Base-by-base conservation (phyloP, 2,113 vertebrate species). In the Shinisaurus crocodilurus region DNA sequence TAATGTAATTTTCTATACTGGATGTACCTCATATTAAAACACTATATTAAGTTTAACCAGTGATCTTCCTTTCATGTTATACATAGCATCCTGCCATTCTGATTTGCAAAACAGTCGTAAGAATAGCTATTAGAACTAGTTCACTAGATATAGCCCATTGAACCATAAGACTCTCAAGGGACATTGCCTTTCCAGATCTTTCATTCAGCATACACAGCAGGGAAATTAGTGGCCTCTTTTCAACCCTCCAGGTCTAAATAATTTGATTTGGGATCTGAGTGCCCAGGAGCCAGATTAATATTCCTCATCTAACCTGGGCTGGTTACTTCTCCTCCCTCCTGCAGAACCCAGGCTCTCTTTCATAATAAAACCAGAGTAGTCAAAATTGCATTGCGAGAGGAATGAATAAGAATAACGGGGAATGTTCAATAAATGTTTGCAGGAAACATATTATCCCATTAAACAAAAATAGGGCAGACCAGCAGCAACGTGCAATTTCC, bases 391-490 rank as follows among this genome's bases (percentile, higher is more conserved):
- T 45, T 82, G n/a, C 16, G 1, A 50, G 29, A 23, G 48, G 29
- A 69, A 37, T 48, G 54, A 12, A 5, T 29, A 23, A 16, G 72
- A 75, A 79, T 9, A 6, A 45, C 5, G 1, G 77, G 25, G 5
- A 57, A 23, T 63, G 27, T n/a, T 50, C 37, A 74, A 18, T 29
- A 69, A 4, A 70, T 43, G 20, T 40, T 67, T 72, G 34, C 65
- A 3, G n/a, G 75, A 34, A 7, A 10, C 34, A 40, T 29, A 60
- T 67, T 85, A n/a, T 1, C 29, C 65, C 18, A 9, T 65, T 74
- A 79, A 85, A 1, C 48, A 0, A 4, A 0, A 88, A 60, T 7
- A 0, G 74, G 23, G 18, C 32, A 5, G 37, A 2, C 32, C 20
- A 48, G 37, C 13, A 27, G 23, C 86, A 13, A 5, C 9, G 23